These are phyloP conservation scores for Ceuthmochares aereus DNA, from an alignment of 2,113 vertebrate species.

Conservation along the genomic window DNA sequence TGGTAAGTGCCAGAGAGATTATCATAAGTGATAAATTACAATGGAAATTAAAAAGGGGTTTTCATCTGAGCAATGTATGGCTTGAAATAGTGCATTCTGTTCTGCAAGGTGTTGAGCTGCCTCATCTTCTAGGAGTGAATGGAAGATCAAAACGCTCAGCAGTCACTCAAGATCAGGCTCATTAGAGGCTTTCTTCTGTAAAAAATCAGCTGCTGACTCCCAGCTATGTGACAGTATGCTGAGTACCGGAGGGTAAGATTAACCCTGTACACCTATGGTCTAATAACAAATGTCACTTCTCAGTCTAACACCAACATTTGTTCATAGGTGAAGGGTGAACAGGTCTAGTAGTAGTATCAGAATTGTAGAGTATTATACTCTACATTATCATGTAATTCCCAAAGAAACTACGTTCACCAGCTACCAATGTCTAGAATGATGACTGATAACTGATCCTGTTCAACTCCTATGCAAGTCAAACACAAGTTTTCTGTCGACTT, in stretches of 20 bases:
- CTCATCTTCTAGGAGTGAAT: background rate
- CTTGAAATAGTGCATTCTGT: background rate
- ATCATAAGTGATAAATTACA: background rate
- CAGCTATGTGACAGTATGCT: slow-evolving; percentile 37
- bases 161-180: slow-evolving; percentile 25
- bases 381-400: background rate
- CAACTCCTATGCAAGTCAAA: background rate
- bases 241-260: slow-evolving; percentile 43
- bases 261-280: slow-evolving; percentile 1
- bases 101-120: background rate
- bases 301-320: background rate
- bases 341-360: background rate
- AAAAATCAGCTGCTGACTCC: slow-evolving; percentile 10
- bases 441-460: background rate
- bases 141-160: slow-evolving; percentile 18
- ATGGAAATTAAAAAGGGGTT: background rate
- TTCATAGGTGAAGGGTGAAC: background rate
- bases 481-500: background rate
- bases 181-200: slow-evolving; percentile 30
- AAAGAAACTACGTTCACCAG: background rate
- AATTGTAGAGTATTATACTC: background rate
- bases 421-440: background rate
- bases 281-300: background rate
- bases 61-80: background rate
- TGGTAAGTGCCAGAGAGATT: background rate